A percentile compares a stretch with the other conserved stretches of the same genome.
Conservation (phyloP, 2,888 invertebrate species). For the Drosophila merina region DNA sequence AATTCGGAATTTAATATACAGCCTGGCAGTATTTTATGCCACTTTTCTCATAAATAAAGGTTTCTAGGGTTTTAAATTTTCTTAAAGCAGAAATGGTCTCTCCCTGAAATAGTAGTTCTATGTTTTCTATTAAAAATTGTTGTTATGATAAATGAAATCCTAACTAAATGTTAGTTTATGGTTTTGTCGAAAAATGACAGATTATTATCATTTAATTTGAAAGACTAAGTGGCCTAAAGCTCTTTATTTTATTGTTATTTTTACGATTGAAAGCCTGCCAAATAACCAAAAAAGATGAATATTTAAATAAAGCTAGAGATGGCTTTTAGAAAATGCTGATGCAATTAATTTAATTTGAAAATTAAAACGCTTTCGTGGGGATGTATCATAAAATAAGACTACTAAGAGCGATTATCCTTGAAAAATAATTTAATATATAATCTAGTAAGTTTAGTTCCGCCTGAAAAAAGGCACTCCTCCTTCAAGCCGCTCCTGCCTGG, state of each 20-base stretch:
- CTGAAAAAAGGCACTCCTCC: constrained; percentile 1
- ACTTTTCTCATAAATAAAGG: constrained; percentile 12
- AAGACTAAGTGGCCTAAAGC: neutral
- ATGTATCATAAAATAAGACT: no score
- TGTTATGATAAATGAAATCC: no score
- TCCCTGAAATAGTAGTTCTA: no score
- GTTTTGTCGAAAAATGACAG: neutral
- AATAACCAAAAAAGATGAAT: neutral
- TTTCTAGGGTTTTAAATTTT: constrained; percentile 4
- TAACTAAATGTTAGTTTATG: neutral
- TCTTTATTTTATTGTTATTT: neutral
- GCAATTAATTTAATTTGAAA: no score
- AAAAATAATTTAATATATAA: neutral
- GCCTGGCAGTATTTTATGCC: constrained; percentile 17
- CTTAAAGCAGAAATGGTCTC: neutral
- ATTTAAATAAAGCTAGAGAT: neutral
- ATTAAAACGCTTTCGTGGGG: no score
- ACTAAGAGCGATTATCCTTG: neutral
- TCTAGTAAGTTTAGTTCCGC: neutral
- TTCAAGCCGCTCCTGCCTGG: constrained; percentile 30
- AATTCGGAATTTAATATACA: constrained; percentile 25
- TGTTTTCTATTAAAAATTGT: no score
- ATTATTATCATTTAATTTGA: neutral
- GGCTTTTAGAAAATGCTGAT: no score
- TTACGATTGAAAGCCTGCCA: neutral